phyloP scores from a whole-genome alignment of 2,113 vertebrate species.

The Meles meles region DNA sequence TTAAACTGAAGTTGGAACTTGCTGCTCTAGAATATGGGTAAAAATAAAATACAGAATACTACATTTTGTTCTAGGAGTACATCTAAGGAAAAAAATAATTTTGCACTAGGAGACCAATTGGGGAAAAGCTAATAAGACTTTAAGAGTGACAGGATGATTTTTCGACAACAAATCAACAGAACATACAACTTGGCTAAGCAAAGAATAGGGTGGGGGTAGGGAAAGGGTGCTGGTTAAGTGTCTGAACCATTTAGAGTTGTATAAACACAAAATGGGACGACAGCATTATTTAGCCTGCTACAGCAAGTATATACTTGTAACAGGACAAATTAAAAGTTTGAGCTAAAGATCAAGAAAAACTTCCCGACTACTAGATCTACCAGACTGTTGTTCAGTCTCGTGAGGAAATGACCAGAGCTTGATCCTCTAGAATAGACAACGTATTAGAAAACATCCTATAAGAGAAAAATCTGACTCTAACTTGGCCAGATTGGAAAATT shows the following conservation, averaged over 20 bases:
- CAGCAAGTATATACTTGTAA: constrained; percentile 46
- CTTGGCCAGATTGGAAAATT: background rate
- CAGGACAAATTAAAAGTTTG: constrained; percentile 50
- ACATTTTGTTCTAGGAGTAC: background rate
- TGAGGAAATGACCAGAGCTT: constrained; percentile 60
- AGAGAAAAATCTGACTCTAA: constrained; percentile 19
- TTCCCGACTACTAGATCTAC: constrained; percentile 58
- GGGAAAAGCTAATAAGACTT: constrained; percentile 25
- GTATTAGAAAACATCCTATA: constrained; percentile 41
- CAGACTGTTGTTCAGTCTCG: constrained; percentile 39
- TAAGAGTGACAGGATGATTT: background rate
- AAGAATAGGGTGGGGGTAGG: background rate
- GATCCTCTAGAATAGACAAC: constrained; percentile 40
- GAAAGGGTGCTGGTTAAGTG: background rate
- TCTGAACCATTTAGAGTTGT: background rate
- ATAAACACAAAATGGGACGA: constrained; percentile 35
- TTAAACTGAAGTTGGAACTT: constrained; percentile 36
- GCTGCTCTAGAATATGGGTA: background rate
- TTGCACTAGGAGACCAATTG: background rate
- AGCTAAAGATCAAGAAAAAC: constrained; percentile 49
- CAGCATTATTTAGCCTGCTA: constrained; percentile 43
- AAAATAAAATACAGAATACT: constrained; percentile 30
- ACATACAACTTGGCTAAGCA: constrained; percentile 19
- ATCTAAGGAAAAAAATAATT: background rate
- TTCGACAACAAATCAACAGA: constrained; percentile 31